Conservation (phyloP, 2,888 invertebrate genomes). For the Cheilosia scutellata region DNA sequence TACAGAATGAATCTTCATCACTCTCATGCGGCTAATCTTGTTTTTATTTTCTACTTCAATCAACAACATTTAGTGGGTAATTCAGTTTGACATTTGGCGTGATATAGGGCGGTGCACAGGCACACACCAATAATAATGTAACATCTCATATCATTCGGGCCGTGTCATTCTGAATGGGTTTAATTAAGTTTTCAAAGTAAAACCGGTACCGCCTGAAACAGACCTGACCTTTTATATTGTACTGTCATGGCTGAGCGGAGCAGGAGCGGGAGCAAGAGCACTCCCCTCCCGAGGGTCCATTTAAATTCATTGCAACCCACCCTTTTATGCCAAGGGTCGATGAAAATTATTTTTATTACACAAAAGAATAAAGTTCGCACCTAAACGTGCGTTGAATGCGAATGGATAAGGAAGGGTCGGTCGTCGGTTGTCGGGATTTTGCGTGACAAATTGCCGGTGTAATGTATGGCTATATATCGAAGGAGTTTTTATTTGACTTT, state of each 20-base stretch:
- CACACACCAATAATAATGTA: background rate
- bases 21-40: conserved; percentile 57
- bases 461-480: conserved; percentile 52
- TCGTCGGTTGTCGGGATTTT: conserved; percentile 35
- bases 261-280: too few relatives aligned
- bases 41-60: conserved; percentile 67
- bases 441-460: conserved; percentile 73
- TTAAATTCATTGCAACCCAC: conserved; percentile 73
- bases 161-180: conserved; percentile 48
- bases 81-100: conserved; percentile 69
- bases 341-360: conserved; percentile 74
- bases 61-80: conserved; percentile 64
- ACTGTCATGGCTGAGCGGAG: background rate
- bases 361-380: conserved; percentile 70
- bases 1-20: conserved; percentile 30
- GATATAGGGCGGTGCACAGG: conserved; percentile 30
- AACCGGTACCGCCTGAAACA: background rate
- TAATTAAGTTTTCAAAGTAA: conserved; percentile 69
- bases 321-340: conserved; percentile 66
- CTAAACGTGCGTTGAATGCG: conserved; percentile 72
- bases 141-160: background rate
- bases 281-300: conserved; percentile 55
- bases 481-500: conserved; percentile 49
- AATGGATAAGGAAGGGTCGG: conserved; percentile 16
- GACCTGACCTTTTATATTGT: conserved; percentile 17